Evolutionary conservation across 2,797 vertebrate genomes (phyloP).

Genomic region (Acanthopagrus latus): DNA sequence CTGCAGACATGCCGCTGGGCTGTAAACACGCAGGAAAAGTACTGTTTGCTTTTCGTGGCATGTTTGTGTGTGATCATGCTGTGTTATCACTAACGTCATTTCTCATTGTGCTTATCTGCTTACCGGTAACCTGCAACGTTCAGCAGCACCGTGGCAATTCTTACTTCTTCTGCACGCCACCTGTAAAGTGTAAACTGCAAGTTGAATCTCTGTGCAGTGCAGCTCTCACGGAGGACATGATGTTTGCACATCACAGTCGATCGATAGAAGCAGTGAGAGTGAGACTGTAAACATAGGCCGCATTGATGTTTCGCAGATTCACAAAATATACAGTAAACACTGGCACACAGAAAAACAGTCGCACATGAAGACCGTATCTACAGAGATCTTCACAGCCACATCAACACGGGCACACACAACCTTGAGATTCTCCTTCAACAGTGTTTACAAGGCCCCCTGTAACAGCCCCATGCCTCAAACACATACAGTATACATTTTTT

Average conservation of each 20-base stretch:
- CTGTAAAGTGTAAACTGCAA: slow-evolving; percentile 1
- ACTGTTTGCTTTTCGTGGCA: slow-evolving; percentile 22
- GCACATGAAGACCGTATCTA: background rate
- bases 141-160: background rate
- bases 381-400: background rate
- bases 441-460: slow-evolving; percentile 40
- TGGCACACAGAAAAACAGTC: background rate
- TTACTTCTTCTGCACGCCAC: background rate
- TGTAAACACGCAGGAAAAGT: slow-evolving; percentile 27
- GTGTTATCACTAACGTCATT: slow-evolving; percentile 41
- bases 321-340: slow-evolving; percentile 27
- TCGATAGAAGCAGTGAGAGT: background rate
- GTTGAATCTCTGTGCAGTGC: slow-evolving; percentile 2
- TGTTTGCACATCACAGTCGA: slow-evolving; percentile 16
- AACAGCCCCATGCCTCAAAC: slow-evolving; percentile 26
- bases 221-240: background rate
- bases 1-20: slow-evolving; percentile 20
- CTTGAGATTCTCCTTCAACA: slow-evolving; percentile 48
- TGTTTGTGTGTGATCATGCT: slow-evolving; percentile 26
- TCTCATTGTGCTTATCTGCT: slow-evolving; percentile 26
- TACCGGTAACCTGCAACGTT: slow-evolving; percentile 8
- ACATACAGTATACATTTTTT: slow-evolving; percentile 42
- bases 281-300: slow-evolving; percentile 19
- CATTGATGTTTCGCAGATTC: slow-evolving; percentile 29
- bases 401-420: slow-evolving; percentile 22